These are phyloP conservation scores for Rhagoletis zephyria DNA, from an alignment of 1,140 invertebrate genomes.

Conservation along the genomic window DNA sequence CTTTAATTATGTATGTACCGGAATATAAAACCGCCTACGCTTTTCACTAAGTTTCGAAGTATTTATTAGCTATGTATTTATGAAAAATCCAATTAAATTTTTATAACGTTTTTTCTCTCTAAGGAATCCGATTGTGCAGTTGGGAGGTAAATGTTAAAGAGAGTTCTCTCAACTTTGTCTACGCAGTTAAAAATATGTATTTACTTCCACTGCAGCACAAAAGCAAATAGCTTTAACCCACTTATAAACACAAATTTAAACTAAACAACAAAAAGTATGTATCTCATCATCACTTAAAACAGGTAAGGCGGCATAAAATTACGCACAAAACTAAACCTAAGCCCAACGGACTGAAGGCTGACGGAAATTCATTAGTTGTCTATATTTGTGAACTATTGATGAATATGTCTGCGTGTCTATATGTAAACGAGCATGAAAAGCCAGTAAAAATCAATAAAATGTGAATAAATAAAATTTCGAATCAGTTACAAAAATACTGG, in stretches of 20 bases:
- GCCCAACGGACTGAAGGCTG: not conserved
- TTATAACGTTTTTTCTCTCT: too few species aligned
- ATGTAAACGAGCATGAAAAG: not conserved
- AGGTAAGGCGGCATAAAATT: not conserved
- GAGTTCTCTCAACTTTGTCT: not conserved
- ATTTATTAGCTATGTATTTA: too few species aligned
- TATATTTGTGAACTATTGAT: too few species aligned
- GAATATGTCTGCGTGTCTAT: too few species aligned
- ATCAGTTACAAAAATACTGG: not conserved
- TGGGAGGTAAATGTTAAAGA: not conserved
- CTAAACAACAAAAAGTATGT: not conserved
- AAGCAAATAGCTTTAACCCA: not conserved
- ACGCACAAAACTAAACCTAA: not conserved
- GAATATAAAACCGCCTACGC: too few species aligned
- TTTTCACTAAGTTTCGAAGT: too few species aligned
- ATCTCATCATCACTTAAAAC: not conserved
- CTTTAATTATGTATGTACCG: too few species aligned
- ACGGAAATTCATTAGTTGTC: not conserved
- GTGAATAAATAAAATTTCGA: not conserved
- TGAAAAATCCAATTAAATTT: too few species aligned
- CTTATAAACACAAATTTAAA: not conserved
- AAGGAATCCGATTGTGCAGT: not conserved
- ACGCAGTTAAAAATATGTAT: not conserved
- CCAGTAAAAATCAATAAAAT: constrained; percentile 20
- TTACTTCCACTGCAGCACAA: not conserved